Conservation (phyloP, 2,888 invertebrate genomes). For the Lottia scabra region DNA sequence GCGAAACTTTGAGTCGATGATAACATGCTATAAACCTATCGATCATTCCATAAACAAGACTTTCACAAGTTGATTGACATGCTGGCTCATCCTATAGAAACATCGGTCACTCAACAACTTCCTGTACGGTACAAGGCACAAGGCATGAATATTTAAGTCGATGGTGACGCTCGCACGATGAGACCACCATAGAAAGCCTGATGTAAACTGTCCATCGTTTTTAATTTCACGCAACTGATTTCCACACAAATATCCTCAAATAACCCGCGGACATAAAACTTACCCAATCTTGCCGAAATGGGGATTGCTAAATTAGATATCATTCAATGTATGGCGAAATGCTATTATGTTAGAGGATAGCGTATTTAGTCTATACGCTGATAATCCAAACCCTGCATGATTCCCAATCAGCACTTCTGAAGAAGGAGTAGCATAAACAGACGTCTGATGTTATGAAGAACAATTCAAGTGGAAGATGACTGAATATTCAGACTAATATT, state of each 20-base stretch:
- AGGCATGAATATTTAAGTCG: too few relatives aligned
- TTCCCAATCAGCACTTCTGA: too few relatives aligned
- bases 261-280: background rate
- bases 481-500: background rate
- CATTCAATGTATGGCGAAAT: slow-evolving; percentile 1
- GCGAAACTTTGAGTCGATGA: too few relatives aligned
- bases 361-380: background rate
- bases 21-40: background rate
- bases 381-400: too few relatives aligned
- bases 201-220: background rate
- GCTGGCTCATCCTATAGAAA: background rate
- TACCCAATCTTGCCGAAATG: slow-evolving; percentile 3
- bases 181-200: background rate
- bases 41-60: slow-evolving; percentile 1
- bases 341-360: background rate
- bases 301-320: slow-evolving; percentile 3
- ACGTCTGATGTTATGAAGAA: too few relatives aligned
- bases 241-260: background rate
- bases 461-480: too few relatives aligned
- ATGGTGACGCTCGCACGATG: too few relatives aligned
- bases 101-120: background rate
- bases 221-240: slow-evolving; percentile 1
- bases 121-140: too few relatives aligned
- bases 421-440: too few relatives aligned
- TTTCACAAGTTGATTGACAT: background rate